phyloP scores from a whole-genome alignment of 2,797 vertebrate genomes.

The Pseudochaenichthys georgianus region DNA sequence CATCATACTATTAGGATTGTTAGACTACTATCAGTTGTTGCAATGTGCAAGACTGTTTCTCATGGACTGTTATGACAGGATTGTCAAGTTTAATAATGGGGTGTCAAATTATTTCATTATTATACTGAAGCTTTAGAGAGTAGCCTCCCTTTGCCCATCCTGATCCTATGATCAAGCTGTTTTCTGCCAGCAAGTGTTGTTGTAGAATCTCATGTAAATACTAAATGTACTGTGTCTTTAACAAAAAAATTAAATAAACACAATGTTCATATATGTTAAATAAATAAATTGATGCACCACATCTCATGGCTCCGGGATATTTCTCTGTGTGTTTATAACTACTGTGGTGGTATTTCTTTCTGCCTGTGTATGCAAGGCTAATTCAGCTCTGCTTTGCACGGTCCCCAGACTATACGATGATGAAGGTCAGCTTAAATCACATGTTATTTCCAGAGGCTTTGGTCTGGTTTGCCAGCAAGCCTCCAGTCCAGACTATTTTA shows the following conservation, averaged over 20 bases:
- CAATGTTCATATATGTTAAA: constrained; percentile 78
- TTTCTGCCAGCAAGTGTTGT: constrained; percentile 56
- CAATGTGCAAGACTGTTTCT: constrained; percentile 39
- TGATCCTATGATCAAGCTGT: constrained; percentile 49
- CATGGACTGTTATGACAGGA: constrained; percentile 59
- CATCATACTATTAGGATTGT: constrained; percentile 27
- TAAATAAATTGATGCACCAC: constrained; percentile 78
- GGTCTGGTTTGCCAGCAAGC: constrained; percentile 51
- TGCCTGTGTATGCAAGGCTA: constrained; percentile 30
- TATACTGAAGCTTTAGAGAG: constrained; percentile 45
- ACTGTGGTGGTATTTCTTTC: constrained; percentile 27
- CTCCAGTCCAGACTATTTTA: constrained; percentile 63
- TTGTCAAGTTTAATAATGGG: constrained; percentile 44
- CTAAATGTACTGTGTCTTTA: constrained; percentile 73
- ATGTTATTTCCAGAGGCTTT: constrained; percentile 70
- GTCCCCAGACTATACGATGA: constrained; percentile 53
- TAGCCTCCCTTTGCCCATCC: constrained; percentile 62
- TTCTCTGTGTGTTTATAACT: constrained; percentile 40
- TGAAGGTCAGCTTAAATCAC: constrained; percentile 75
- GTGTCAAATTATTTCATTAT: constrained; percentile 37
- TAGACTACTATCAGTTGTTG: constrained; percentile 29
- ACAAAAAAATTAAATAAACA: constrained; percentile 52
- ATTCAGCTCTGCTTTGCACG: constrained; percentile 43
- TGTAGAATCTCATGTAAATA: constrained; percentile 74
- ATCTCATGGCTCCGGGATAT: constrained; percentile 46